Conservation (phyloP, 2,797 vertebrate genomes). For the Pachyuromys duprasi region DNA sequence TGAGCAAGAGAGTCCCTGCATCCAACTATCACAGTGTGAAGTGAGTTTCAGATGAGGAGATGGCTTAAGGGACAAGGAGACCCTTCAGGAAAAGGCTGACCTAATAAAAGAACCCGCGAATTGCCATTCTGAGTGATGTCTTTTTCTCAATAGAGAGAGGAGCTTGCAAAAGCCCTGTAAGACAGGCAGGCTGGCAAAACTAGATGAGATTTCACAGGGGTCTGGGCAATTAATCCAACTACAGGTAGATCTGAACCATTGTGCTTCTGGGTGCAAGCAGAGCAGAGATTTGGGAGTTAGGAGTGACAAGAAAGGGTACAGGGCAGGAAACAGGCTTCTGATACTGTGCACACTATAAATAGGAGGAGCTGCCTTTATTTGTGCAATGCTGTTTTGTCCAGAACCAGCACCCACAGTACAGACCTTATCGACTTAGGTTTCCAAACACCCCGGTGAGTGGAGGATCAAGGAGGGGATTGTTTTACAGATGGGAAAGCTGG, state of each 20-base stretch:
- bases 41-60: slow-evolving; percentile 58
- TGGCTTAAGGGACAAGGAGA: slow-evolving; percentile 56
- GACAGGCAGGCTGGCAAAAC: slow-evolving; percentile 35
- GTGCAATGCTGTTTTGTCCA: slow-evolving; percentile 46
- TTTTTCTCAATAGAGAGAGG: slow-evolving; percentile 60
- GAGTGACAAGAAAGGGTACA: background rate
- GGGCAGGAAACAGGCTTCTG: background rate
- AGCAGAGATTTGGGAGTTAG: slow-evolving; percentile 52
- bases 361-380: slow-evolving; percentile 5
- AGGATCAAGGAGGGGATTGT: slow-evolving; percentile 69
- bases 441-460: slow-evolving; percentile 3
- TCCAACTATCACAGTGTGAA: slow-evolving; percentile 31
- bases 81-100: slow-evolving; percentile 17
- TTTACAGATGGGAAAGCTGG: slow-evolving; percentile 74
- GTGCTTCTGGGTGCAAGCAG: slow-evolving; percentile 1
- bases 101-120: slow-evolving; percentile 46
- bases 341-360: background rate
- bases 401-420: background rate
- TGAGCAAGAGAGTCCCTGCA: background rate
- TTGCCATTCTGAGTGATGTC: slow-evolving; percentile 13
- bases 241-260: background rate
- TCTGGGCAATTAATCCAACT: slow-evolving; percentile 44
- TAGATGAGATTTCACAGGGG: slow-evolving; percentile 14
- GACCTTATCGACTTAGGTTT: slow-evolving; percentile 31
- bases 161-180: accelerated